phyloP scores from a whole-genome alignment of 2,797 vertebrate genomes.

The Crenichthys baileyi region DNA sequence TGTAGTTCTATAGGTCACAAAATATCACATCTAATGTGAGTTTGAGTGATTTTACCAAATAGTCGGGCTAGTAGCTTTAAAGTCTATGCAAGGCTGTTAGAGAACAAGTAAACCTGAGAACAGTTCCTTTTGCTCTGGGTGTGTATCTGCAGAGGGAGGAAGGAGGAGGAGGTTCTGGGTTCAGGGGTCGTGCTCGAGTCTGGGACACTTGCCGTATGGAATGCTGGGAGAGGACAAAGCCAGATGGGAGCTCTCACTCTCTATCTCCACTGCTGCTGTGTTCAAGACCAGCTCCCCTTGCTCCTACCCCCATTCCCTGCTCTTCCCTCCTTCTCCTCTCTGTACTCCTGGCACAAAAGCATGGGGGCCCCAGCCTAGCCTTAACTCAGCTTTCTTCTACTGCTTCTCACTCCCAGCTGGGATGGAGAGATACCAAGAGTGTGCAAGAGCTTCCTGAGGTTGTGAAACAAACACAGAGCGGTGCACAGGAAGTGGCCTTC shows the following conservation, averaged over 20 bases:
- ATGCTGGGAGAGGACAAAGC: conserved; percentile 80
- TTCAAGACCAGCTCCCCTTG: conserved; percentile 56
- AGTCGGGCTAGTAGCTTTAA: background rate
- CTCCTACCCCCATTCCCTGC: conserved; percentile 24
- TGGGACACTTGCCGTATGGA: conserved; percentile 75
- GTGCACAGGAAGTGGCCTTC: conserved; percentile 74
- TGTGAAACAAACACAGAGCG: conserved; percentile 65
- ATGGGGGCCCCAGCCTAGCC: conserved; percentile 66
- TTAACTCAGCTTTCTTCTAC: conserved; percentile 58
- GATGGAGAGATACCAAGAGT: conserved; percentile 52
- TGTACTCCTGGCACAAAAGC: conserved; percentile 69
- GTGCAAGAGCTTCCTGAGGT: conserved; percentile 67
- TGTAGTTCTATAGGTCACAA: too few species aligned
- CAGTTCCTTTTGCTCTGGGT: conserved; percentile 29
- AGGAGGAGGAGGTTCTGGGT: conserved; percentile 49
- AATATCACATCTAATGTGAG: background rate
- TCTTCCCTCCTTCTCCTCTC: conserved; percentile 13
- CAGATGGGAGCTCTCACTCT: conserved; percentile 75
- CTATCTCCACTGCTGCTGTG: conserved; percentile 47
- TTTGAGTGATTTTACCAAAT: background rate
- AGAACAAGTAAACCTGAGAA: conserved; percentile 13
- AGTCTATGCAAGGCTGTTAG: background rate
- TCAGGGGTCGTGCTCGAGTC: conserved; percentile 72
- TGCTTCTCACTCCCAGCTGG: conserved; percentile 54
- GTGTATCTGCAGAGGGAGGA: conserved; percentile 50